Base-by-base conservation (phyloP, 1,140 invertebrate genomes). In the Musca domestica region DNA sequence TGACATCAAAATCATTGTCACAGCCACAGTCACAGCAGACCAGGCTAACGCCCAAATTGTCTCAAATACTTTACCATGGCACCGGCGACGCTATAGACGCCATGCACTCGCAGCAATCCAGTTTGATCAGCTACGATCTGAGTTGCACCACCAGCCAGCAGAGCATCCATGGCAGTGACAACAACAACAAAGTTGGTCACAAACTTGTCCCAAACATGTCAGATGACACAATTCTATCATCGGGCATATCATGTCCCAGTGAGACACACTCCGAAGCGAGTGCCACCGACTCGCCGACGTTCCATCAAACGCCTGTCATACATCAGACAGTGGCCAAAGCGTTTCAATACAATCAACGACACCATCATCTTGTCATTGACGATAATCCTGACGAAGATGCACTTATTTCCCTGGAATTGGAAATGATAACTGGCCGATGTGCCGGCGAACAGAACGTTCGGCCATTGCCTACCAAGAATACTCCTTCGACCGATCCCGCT, bases 141-240 rank as follows among this genome's bases (percentile, higher is more conserved):
- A 68, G 70, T 66, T 68, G 65, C 52, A 46, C 69, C 10, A 70
- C 69, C 14, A 70, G 68, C 65, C 69, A 61, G 6, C 69, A 64
- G 46, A 69, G 67, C 51, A 66, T 30, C 12, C 27, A 5, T 25
- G 4, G 12, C 15, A 64, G 49, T 41, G 49, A 65, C 63, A 56
- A 56, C 20, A 34, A n/a, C n/a, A n/a, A n/a, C 19, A 68, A 64
- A 30, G 23, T 27, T 64, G 63, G 41, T 15, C 20, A 47, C 34
- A 51, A 47, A 41, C 34, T 22, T 46, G 34, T 27, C 51, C 20
- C 49, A 20, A 46, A 46, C 30, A 56, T 51, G 58, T 68, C 67
- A 64, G 74, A 80, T 69, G 78, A 80, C 48, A 78, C 77, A 48
- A 80, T 80, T 65, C 78, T 80, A 49, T 80, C 78, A 19, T 80